Evolutionary conservation across 1,140 invertebrate species (phyloP).

Genomic region (Cyphomyrmex costatus): DNA sequence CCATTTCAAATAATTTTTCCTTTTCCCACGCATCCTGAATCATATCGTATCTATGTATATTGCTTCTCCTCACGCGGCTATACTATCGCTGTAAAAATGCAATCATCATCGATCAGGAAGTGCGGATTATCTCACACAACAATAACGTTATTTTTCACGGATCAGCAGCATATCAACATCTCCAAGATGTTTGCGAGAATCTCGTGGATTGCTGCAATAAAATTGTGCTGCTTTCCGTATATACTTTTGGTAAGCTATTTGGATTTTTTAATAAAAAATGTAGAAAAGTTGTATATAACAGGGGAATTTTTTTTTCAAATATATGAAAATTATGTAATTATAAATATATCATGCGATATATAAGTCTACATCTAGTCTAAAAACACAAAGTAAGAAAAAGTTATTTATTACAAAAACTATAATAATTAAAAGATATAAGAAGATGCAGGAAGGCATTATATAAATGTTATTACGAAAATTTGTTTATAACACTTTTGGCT

Average conservation of each 20-base stretch:
- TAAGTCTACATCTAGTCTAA: too few species aligned
- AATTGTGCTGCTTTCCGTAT: neutral
- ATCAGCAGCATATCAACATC: neutral
- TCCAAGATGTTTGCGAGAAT: slow-evolving; percentile 13
- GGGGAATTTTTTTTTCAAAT: neutral
- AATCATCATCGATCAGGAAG: slow-evolving; percentile 14
- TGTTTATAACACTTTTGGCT: too few species aligned
- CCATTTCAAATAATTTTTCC: neutral
- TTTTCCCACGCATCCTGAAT: neutral
- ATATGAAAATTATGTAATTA: neutral
- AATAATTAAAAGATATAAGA: too few species aligned
- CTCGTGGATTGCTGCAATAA: neutral
- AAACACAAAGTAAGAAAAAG: too few species aligned
- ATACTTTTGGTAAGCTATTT: slow-evolving; percentile 72
- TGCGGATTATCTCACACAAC: slow-evolving; percentile 5
- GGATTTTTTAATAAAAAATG: neutral
- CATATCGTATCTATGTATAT: neutral
- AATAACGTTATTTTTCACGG: neutral
- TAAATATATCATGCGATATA: neutral
- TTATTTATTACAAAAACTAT: too few species aligned
- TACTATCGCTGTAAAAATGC: slow-evolving; percentile 31
- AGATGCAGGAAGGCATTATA: too few species aligned
- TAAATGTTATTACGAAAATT: too few species aligned
- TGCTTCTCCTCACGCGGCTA: neutral
- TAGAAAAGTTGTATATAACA: neutral